Evolutionary conservation across 2,888 invertebrate species (phyloP).

Genomic region (Eudasyphora cyanicolor): DNA sequence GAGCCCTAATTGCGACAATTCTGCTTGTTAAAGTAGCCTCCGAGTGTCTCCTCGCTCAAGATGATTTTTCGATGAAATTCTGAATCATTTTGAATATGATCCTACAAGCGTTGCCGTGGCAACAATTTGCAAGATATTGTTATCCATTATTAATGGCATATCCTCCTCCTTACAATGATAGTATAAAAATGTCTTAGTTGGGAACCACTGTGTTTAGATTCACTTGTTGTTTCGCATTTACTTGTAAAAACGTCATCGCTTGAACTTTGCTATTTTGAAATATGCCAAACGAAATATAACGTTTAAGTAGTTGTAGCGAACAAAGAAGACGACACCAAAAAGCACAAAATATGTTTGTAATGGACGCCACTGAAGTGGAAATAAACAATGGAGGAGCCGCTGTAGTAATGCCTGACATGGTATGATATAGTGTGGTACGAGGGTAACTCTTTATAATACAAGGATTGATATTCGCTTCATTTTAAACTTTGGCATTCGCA

Average conservation of each 20-base stretch:
- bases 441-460: too few species aligned
- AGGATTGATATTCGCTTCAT: too few species aligned
- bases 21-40: too few species aligned
- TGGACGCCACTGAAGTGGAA: slow-evolving; percentile 55
- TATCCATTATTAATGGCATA: too few species aligned
- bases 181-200: not conserved
- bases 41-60: too few species aligned
- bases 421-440: slow-evolving; percentile 16
- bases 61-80: too few species aligned
- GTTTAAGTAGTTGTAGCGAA: not conserved
- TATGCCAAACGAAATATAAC: not conserved
- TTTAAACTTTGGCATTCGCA: too few species aligned
- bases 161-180: not conserved
- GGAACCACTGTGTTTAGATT: not conserved
- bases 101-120: too few species aligned
- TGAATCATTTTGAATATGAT: too few species aligned
- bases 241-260: not conserved
- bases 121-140: too few species aligned
- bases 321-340: not conserved
- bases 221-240: not conserved
- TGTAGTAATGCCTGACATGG: slow-evolving; percentile 39
- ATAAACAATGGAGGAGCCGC: slow-evolving; percentile 46
- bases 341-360: slow-evolving; percentile 3
- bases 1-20: too few species aligned
- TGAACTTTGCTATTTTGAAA: not conserved